A percentile compares a stretch with the other conserved stretches of the same genome.
These are phyloP conservation scores for Cantharis flavilabris DNA, from an alignment of 2,888 invertebrate genomes.

Conservation along the genomic window DNA sequence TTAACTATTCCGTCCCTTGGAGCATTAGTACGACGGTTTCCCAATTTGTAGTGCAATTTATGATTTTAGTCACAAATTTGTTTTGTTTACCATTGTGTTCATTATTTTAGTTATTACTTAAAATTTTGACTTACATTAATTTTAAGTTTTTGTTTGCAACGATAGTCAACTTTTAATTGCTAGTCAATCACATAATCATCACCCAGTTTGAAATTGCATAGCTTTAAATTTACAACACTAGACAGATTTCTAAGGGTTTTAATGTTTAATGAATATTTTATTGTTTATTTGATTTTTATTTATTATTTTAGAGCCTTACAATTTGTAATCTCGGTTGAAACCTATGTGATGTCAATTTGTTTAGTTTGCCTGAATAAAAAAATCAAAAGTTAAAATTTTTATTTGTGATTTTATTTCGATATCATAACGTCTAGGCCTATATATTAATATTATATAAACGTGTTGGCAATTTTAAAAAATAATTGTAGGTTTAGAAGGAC, in stretches of 20 bases:
- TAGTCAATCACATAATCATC: neutral
- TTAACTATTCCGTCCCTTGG: neutral
- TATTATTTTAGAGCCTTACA: neutral
- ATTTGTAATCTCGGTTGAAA: neutral
- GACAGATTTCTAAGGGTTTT: neutral
- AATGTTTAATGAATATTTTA: neutral
- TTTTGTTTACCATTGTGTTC: neutral
- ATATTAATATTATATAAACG: neutral
- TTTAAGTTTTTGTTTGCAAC: neutral
- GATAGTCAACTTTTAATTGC: neutral
- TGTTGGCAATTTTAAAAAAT: neutral
- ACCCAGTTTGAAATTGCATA: neutral
- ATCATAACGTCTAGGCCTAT: neutral
- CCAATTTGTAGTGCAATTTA: neutral
- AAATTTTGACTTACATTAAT: neutral
- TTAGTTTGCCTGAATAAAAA: neutral
- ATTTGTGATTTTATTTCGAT: neutral
- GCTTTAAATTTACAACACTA: neutral
- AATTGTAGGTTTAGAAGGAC: neutral
- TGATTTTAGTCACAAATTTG: neutral
- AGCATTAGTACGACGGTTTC: neutral
- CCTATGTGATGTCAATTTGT: neutral
- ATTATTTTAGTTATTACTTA: neutral
- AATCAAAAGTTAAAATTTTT: neutral
- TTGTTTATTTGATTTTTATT: neutral